Evolutionary conservation across 2,797 vertebrate species (phyloP).

Genomic region (Gallirallus australis): DNA sequence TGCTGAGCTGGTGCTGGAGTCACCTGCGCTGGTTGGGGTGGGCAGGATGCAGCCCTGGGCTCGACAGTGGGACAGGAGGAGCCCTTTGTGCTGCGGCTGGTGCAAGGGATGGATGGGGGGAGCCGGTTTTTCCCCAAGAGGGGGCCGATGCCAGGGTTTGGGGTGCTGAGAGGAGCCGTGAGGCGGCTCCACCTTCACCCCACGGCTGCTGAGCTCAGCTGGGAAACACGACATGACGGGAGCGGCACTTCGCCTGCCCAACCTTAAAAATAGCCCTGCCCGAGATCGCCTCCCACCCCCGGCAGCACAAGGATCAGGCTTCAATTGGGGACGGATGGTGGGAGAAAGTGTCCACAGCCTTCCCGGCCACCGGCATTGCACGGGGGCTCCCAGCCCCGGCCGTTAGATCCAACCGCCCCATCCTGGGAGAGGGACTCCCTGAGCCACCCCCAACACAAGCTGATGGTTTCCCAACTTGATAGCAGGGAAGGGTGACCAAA

Average conservation of each 20-base stretch:
- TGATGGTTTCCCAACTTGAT: not conserved
- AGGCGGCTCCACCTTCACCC: not conserved
- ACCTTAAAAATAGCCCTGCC: not conserved
- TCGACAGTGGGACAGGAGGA: accelerated
- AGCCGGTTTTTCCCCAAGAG: not conserved
- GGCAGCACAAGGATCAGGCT: accelerated
- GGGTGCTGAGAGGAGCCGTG: accelerated
- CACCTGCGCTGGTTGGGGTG: accelerated
- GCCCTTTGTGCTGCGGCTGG: not conserved
- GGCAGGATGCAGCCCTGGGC: accelerated
- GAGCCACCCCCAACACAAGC: accelerated
- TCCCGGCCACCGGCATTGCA: accelerated
- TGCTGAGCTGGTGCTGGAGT: not conserved
- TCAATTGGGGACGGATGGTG: accelerated
- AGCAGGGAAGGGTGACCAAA: not conserved
- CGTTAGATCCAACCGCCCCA: accelerated
- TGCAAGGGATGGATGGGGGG: not conserved
- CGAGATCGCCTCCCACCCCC: accelerated
- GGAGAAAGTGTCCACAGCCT: accelerated
- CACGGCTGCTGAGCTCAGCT: not conserved
- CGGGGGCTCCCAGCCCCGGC: accelerated
- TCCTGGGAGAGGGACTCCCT: accelerated
- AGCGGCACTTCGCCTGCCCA: not conserved
- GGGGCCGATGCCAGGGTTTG: accelerated
- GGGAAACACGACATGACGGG: accelerated